Evolutionary conservation across 2,113 vertebrate genomes (phyloP), one percentile per base, ranked within the genome.

Genomic region (Peromyscus maniculatus): DNA sequence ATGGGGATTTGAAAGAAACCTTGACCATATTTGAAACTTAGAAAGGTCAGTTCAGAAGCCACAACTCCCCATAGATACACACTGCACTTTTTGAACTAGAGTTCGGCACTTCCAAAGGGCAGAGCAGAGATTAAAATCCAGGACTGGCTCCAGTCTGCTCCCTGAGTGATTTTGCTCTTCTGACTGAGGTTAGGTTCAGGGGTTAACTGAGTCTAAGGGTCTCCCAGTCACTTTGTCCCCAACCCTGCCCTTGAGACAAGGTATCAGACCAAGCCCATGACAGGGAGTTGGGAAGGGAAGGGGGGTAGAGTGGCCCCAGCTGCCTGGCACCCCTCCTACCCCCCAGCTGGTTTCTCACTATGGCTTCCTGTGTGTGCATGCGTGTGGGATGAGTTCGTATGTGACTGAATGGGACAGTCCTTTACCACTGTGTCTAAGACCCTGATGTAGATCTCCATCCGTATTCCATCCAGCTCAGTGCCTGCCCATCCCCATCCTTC

Each of bases 21-120:
- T 80, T 72, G 80, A 5, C 72, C 52, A 57, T 79, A 55, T 90
- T 75, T 90, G 89, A 59, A 71, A 46, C 91, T 91, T 89, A 64
- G 94, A 82, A 92, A 86, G 67, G 24, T 88, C 55, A 33, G 11
- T 69, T 80, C 43, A 39, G 62, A 92, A 94, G 71, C 0, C 1
- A 55, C 86, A 74, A n/a, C 11, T 75, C 15, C 28, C 69, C 4
- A 2, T 17, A 46, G 75, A 74, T 36, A 39, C 10, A 3, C 49
- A 24, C 79, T 75, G 55, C 3, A 39, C 21, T 46, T 19, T 3
- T 69, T 66, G 57, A 89, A 31, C 46, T 24, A 33, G 12, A 72
- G 66, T 13, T 28, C 22, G 16, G 11, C 13, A 5, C 4, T 7
- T 4, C 71, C 11, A 21, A 11, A 52, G 28, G 69, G 55, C 83